Evolutionary conservation across 2,888 invertebrate species (phyloP), one percentile per base, ranked within the genome.

Genomic region (Catocala fraxini): DNA sequence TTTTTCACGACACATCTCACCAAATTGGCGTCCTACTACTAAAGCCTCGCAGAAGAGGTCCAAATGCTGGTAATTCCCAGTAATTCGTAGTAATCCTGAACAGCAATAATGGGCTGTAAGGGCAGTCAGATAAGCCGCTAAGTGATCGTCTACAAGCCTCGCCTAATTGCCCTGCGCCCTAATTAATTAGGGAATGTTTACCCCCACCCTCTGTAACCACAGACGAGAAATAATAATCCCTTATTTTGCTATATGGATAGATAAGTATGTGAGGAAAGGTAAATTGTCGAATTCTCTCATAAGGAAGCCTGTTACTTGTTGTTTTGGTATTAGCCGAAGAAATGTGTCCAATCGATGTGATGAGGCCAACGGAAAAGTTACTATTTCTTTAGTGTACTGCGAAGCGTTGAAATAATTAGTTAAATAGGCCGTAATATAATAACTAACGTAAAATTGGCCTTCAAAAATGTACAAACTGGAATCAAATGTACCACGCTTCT

Each of bases 101-200:
- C 73, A 75, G 34, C 61, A 56, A 64, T 65, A 58, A 68, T 51
- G 42, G 56, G 25, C 53, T 48, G 53, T 52, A 51, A 61, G 73
- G 62, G 54, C 43, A 11, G 39, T 34, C 42, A 57, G 63, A 64
- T 73, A 71, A 76, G 74, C 63, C 58, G 64, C 60, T 56, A 64
- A 66, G 68, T 55, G 65, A 48, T 53, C 55, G 56, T 45, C 13
- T 34, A 51, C 52, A 34, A 51, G 47, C 46, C 25, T 35, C 43
- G 34, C 13, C 63, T 70, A 63, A 70, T 75, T 66, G 59, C 63
- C 48, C 49, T 11, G 43, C 10, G 42, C 35, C 2, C 9, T 51
- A 56, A 71, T 67, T 63, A 66, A 77, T 71, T 60, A 56, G 51
- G 15, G 59, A 42, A 33, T 13, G 53, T 54, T 49, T 59, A 43